phyloP scores from a whole-genome alignment of 2,797 vertebrate species.

The Clarias pachynema region DNA sequence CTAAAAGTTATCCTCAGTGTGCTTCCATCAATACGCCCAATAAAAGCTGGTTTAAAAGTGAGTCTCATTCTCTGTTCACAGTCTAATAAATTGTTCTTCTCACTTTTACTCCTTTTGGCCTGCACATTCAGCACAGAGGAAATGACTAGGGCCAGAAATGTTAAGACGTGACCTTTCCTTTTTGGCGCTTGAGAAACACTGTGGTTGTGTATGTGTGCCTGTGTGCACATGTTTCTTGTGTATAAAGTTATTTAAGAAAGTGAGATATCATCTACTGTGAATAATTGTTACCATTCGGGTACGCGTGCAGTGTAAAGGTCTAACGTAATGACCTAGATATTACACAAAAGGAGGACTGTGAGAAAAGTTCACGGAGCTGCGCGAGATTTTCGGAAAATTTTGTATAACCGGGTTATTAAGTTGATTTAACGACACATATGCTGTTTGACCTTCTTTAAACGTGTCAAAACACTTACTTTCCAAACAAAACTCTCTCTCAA shows the following conservation, averaged over 20 bases:
- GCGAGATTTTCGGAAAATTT: constrained; percentile 18
- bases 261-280: constrained; percentile 63
- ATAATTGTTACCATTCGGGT: constrained; percentile 55
- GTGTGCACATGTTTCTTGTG: neutral
- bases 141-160: constrained; percentile 32
- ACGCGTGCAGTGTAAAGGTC: constrained; percentile 43
- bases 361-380: constrained; percentile 14
- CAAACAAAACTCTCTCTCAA: neutral
- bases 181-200: constrained; percentile 48
- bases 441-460: neutral
- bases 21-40: constrained; percentile 19
- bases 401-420: constrained; percentile 34
- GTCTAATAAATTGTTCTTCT: constrained; percentile 40
- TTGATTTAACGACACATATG: neutral
- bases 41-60: constrained; percentile 27
- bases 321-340: constrained; percentile 35
- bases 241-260: constrained; percentile 50
- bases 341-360: constrained; percentile 57
- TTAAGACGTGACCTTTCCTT: constrained; percentile 37
- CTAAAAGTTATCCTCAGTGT: constrained; percentile 27
- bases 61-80: constrained; percentile 6
- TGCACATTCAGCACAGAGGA: constrained; percentile 31
- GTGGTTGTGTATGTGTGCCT: neutral
- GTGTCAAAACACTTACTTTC: neutral
- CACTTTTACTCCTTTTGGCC: constrained; percentile 29